These are phyloP conservation scores for Muscicapa comitata DNA, from an alignment of 2,797 vertebrate genomes.

Conservation along the genomic window DNA sequence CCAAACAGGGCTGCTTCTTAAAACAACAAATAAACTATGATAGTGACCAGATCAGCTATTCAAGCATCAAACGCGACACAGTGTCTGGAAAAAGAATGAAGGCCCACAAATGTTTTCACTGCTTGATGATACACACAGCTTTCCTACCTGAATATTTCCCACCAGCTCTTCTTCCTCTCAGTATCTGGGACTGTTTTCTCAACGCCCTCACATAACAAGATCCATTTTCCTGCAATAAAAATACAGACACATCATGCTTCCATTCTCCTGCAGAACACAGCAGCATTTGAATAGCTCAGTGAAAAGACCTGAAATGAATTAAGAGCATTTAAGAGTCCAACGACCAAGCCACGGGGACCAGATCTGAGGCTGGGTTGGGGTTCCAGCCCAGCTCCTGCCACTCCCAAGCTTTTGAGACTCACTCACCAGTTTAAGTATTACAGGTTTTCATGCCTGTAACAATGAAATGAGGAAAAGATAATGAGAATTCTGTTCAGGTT, in stretches of 20 bases:
- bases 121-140: not conserved
- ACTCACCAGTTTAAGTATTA: not conserved
- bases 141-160: slow-evolving; percentile 55
- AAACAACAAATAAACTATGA: slow-evolving; percentile 43
- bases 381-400: not conserved
- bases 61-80: not conserved
- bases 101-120: not conserved
- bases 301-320: not conserved
- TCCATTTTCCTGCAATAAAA: slow-evolving; percentile 65
- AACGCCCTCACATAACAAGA: slow-evolving; percentile 35
- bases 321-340: not conserved
- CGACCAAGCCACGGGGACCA: not conserved
- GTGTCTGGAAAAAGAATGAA: not conserved
- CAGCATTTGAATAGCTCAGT: not conserved
- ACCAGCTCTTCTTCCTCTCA: not conserved
- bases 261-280: not conserved
- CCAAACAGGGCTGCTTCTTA: slow-evolving; percentile 33
- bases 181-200: not conserved
- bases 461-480: not conserved
- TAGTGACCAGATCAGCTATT: slow-evolving; percentile 10
- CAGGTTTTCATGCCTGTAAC: not conserved
- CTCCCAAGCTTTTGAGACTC: not conserved
- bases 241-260: not conserved
- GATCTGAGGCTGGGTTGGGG: not conserved
- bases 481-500: not conserved